Base-by-base conservation (phyloP, 2,113 vertebrate genomes). In the Plotosus lineatus region DNA sequence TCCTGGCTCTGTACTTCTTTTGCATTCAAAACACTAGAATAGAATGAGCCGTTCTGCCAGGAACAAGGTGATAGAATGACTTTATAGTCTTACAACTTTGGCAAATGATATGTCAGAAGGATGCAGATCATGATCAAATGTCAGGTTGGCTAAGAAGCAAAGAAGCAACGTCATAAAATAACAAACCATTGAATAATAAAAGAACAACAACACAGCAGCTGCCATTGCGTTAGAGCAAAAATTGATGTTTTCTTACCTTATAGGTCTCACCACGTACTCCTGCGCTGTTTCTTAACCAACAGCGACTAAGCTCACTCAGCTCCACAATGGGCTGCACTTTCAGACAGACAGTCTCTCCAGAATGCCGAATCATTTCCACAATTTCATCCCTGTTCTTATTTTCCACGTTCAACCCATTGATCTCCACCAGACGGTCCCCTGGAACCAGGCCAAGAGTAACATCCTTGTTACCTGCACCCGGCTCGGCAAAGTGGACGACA, bases 311-410 rank as follows among this genome's bases (percentile, higher is more conserved):
- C 90, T 99, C 98, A 0, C 95, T 96, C 89, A 99, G 92, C 90
- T 99, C 98, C 69, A 95, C 90, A 85, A 99, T 98, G n/a, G 97
- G 94, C 87, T 97, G 97, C 88, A 99, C 98, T 89, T 97, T 98
- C 50, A 99, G 92, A 75, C 94, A 90, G 44, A 98, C 97, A 0
- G 92, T 92, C 51, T 98, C 96, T 44, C 96, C 97, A 0, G 97
- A 98, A 85, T 97, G 97, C 81, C 96, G 96, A 90, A 99, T 99
- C 97, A 97, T 98, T 91, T 98, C 98, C 89, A 99, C 98, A 0
- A 99, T 98, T 91, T 99, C 98, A 4, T 99, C 97, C 75, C 98
- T 92, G 88, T 88, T 96, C 85, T 95, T 97, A 85, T 44, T 97
- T 89, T 98, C 97, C 92, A 98, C 98, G 0, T 98, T 98, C 53